A percentile compares a stretch with the other conserved stretches of the same genome.
phyloP scores from a whole-genome alignment of 2,888 invertebrate genomes.

The Xylocampa areola region DNA sequence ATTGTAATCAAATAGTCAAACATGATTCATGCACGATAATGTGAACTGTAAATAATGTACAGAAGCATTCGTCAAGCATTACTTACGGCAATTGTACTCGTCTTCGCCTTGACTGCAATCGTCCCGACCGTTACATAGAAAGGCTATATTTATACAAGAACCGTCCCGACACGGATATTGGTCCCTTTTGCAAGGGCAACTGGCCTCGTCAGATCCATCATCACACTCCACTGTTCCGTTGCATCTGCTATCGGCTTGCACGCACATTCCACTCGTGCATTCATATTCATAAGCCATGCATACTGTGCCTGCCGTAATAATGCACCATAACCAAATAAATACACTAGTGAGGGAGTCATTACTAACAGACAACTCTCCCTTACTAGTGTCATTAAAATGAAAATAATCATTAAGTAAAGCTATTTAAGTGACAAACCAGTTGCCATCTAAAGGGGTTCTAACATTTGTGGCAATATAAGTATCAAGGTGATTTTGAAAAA shows the following conservation, averaged over 20 bases:
- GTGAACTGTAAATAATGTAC: constrained; percentile 51
- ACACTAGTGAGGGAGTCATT: constrained; percentile 58
- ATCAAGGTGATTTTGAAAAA: too few species aligned
- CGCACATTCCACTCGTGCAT: constrained; percentile 91
- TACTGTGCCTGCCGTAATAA: constrained; percentile 83
- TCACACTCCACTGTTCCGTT: constrained; percentile 87
- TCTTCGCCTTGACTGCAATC: constrained; percentile 91
- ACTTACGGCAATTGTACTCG: constrained; percentile 89
- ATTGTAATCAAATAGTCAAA: neutral
- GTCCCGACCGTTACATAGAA: constrained; percentile 90
- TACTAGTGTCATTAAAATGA: constrained; percentile 48
- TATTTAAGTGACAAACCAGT: constrained; percentile 23
- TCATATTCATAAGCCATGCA: constrained; percentile 90
- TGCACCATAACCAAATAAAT: constrained; percentile 78
- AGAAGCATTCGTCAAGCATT: constrained; percentile 42
- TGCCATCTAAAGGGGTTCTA: constrained; percentile 12
- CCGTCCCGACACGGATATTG: constrained; percentile 91
- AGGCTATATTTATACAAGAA: constrained; percentile 90
- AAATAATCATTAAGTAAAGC: constrained; percentile 21
- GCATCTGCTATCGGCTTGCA: constrained; percentile 86
- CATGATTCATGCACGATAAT: constrained; percentile 23
- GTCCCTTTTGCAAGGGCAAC: constrained; percentile 84
- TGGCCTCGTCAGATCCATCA: constrained; percentile 85
- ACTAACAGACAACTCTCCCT: constrained; percentile 24
- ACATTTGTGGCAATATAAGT: too few species aligned